phyloP scores from a whole-genome alignment of 2,113 vertebrate genomes.

The Chaetura pelagica region DNA sequence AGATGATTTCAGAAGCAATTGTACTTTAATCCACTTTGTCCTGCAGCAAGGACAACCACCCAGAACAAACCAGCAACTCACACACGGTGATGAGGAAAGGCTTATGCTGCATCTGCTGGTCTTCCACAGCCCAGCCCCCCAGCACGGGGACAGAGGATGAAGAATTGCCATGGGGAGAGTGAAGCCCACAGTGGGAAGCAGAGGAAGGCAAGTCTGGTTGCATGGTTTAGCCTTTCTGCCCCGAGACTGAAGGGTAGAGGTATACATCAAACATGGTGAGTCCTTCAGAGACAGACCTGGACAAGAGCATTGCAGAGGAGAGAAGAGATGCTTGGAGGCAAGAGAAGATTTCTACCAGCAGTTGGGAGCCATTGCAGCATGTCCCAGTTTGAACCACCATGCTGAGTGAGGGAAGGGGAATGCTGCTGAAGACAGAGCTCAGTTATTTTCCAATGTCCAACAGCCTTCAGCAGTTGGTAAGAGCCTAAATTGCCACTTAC shows the following conservation, averaged over 20 bases:
- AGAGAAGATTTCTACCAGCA: not conserved
- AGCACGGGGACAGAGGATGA: not conserved
- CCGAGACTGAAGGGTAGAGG: not conserved
- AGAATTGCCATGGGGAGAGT: not conserved
- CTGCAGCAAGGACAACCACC: not conserved
- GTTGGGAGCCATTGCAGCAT: not conserved
- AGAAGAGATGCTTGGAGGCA: not conserved
- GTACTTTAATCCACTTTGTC: not conserved
- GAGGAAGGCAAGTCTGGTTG: not conserved
- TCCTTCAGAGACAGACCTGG: not conserved
- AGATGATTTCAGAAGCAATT: not conserved
- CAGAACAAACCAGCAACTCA: not conserved
- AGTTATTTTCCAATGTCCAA: not conserved
- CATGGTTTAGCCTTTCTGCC: not conserved
- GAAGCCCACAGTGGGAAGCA: not conserved
- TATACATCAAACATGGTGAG: not conserved
- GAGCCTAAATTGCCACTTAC: not conserved
- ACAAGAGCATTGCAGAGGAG: accelerated
- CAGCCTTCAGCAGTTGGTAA: not conserved
- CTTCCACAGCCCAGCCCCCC: not conserved
- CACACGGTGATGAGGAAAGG: not conserved
- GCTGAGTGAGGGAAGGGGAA: not conserved
- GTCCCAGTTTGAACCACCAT: not conserved
- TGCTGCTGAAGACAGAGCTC: not conserved
- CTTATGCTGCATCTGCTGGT: not conserved